phyloP scores from a whole-genome alignment of 2,888 invertebrate species.

The Carabus problematicus region DNA sequence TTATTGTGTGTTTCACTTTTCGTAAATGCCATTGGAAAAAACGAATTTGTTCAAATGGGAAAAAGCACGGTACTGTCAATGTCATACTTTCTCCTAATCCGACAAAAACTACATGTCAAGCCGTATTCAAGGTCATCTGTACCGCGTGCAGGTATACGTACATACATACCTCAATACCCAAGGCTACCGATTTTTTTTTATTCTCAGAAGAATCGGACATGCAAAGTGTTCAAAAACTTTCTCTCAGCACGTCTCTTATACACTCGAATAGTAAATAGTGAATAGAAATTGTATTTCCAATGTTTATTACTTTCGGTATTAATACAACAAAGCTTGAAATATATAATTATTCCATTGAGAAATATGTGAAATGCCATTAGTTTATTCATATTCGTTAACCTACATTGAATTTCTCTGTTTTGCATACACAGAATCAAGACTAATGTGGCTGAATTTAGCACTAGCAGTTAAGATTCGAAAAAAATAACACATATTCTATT shows the following conservation, averaged over 20 bases:
- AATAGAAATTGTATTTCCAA: constrained; percentile 1
- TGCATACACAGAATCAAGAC: no score
- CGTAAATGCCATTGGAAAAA: background rate
- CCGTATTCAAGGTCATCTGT: constrained; percentile 10
- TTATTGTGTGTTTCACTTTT: constrained; percentile 7
- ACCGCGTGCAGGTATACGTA: no score
- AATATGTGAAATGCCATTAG: no score
- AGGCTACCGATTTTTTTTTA: background rate
- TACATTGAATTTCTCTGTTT: no score
- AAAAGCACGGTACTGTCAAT: background rate
- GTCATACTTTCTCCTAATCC: constrained; percentile 2
- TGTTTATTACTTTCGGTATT: constrained; percentile 4
- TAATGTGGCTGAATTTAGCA: no score
- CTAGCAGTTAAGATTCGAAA: no score
- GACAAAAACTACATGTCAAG: constrained; percentile 6
- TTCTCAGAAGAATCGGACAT: background rate
- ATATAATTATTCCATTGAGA: no score
- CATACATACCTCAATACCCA: background rate
- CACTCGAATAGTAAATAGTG: background rate
- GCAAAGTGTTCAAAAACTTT: constrained; percentile 16
- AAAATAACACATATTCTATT: no score
- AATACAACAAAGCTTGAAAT: background rate
- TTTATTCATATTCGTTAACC: no score
- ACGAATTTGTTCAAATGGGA: constrained; percentile 3
- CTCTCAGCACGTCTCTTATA: background rate